A percentile compares a stretch with the other conserved stretches of the same genome.
phyloP scores from a whole-genome alignment of 2,113 vertebrate genomes.

The Poeciliopsis retropinna region DNA sequence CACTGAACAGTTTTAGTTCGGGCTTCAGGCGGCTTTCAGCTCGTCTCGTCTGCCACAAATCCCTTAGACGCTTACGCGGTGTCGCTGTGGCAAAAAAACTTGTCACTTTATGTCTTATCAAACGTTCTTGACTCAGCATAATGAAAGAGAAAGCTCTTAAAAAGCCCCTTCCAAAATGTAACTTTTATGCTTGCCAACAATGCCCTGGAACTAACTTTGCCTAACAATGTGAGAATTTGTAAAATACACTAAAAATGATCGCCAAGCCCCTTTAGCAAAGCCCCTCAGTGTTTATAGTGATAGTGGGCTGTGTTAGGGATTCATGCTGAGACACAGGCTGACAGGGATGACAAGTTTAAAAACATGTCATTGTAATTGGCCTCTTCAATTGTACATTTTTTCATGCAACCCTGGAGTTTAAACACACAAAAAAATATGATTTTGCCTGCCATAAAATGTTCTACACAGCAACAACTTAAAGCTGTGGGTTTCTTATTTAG shows the following conservation, averaged over 20 bases:
- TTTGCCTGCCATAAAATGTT: conserved; percentile 34
- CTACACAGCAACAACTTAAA: not conserved
- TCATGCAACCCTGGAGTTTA: conserved; percentile 10
- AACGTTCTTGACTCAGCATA: conserved; percentile 53
- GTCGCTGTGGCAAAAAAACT: conserved; percentile 33
- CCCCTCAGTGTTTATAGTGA: conserved; percentile 10
- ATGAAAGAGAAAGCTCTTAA: conserved; percentile 44
- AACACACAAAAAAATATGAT: conserved; percentile 29
- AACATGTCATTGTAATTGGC: conserved; percentile 61
- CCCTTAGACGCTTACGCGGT: conserved; percentile 43
- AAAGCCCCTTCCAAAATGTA: conserved; percentile 27
- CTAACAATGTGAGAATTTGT: conserved; percentile 49
- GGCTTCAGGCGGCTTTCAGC: conserved; percentile 36
- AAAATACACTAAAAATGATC: conserved; percentile 39
- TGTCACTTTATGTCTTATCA: conserved; percentile 65
- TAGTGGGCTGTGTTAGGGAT: conserved; percentile 28
- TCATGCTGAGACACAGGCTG: conserved; percentile 22
- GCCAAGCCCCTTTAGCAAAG: conserved; percentile 3
- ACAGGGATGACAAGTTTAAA: conserved; percentile 33
- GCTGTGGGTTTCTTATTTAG: not conserved
- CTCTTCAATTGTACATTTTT: conserved; percentile 33
- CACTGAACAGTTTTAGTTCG: conserved; percentile 13
- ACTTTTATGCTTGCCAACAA: conserved; percentile 6
- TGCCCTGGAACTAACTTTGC: conserved; percentile 37
- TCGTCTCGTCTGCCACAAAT: conserved; percentile 30